Base-by-base conservation (phyloP, 2,113 vertebrate genomes). In the Phaetusa simplex region DNA sequence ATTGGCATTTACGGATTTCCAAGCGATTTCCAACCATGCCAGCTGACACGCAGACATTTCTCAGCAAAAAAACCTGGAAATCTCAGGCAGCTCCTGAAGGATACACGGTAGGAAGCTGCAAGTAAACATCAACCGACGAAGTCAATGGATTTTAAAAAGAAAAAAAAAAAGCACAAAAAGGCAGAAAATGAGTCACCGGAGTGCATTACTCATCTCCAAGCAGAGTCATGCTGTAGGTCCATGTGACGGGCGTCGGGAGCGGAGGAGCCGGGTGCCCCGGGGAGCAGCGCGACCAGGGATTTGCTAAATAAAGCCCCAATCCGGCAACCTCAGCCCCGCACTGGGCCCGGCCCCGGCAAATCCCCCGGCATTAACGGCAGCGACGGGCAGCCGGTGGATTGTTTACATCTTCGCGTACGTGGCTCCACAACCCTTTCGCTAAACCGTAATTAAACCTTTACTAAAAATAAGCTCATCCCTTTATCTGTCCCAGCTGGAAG, bases 221-320 rank as follows among this genome's bases (percentile, higher is more conserved):
- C 79, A 7, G 67, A 96, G 95, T 97, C 97, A 98, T 95, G 94
- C 95, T 96, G 24, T 30, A 26, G 72, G 66, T 87, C 86, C 97
- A 96, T 96, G 96, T 98, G 98, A 98, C 90, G 42, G 56, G 58
- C 56, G 9, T 61, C 17, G 14, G 64, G 38, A 47, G 19, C 5
- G 1, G n/a, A 58, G 80, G 55, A 90, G 64, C 88, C 65, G 3
- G 1, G 47, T 27, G 52, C 26, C 52, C 23, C 3, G 11, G 58
- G 64, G 66, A 22, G 40, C 23, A 53, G 58, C 53, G 0, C 12
- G 18, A 12, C 9, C 0, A 12, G 86, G 95, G 97, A 98, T 98
- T 97, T 98, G 92, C 97, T 97, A 98, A 96, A 98, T 97, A 96
- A 97, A 97, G 93, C 96, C 61, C 95, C 95, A 94, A 97, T 96